Conservation (phyloP, 1,140 invertebrate genomes). For the Drosophila eugracilis region DNA sequence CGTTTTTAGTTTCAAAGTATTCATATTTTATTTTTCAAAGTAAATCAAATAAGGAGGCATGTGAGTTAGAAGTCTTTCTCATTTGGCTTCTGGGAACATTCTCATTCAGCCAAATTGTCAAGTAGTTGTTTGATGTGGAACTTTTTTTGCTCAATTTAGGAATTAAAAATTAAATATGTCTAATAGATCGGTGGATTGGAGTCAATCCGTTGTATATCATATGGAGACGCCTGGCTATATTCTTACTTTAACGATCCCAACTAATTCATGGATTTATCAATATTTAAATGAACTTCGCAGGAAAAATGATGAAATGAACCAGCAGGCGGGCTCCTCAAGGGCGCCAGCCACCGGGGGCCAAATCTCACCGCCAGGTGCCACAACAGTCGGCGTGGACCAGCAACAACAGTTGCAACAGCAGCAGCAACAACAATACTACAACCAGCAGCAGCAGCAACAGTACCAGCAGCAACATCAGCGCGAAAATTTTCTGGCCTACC, state of each 20-base stretch:
- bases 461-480: slow-evolving; percentile 70
- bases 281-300: slow-evolving; percentile 63
- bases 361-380: slow-evolving; percentile 84
- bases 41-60: not conserved
- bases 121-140: not conserved
- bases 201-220: slow-evolving; percentile 3
- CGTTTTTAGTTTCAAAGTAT: not conserved
- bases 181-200: not conserved
- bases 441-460: slow-evolving; percentile 68
- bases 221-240: not conserved
- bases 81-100: not conserved
- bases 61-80: not conserved
- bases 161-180: not conserved
- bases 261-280: slow-evolving; percentile 40
- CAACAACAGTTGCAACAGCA: slow-evolving; percentile 53
- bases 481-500: slow-evolving; percentile 67
- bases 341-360: slow-evolving; percentile 85
- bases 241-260: not conserved
- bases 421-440: slow-evolving; percentile 61
- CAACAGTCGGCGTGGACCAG: slow-evolving; percentile 48
- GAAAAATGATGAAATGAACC: slow-evolving; percentile 85
- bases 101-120: not conserved
- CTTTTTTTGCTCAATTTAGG: slow-evolving; percentile 15
- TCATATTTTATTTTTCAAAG: not conserved
- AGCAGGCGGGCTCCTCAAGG: slow-evolving; percentile 85